A percentile compares a stretch with the other conserved stretches of the same genome.
phyloP scores from a whole-genome alignment of 2,113 vertebrate genomes.

The Hydropotes inermis region DNA sequence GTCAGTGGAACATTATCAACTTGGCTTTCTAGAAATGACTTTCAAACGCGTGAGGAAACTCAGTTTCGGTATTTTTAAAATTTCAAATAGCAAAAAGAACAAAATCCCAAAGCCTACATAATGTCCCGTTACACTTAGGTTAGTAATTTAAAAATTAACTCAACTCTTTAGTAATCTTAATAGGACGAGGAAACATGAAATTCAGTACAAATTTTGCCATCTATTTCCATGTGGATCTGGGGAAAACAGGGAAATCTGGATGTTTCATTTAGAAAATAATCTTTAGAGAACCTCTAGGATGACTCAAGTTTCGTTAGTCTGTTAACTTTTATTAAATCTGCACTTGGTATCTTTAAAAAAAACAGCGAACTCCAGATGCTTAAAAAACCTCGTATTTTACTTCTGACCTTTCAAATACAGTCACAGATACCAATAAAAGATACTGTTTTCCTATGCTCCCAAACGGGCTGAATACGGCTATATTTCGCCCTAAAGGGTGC shows the following conservation, averaged over 20 bases:
- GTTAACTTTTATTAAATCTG: not conserved
- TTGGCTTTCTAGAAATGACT: not conserved
- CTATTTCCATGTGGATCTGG: not conserved
- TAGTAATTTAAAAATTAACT: not conserved
- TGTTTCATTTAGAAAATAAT: not conserved
- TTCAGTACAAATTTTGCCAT: not conserved
- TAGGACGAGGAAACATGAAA: not conserved
- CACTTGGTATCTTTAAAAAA: not conserved
- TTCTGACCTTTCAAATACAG: not conserved
- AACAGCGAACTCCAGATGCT: not conserved
- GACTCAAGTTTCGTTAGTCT: not conserved
- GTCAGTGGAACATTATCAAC: not conserved
- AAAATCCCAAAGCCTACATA: not conserved
- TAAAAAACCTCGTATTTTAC: not conserved
- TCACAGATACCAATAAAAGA: not conserved
- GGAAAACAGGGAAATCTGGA: not conserved
- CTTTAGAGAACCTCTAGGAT: not conserved
- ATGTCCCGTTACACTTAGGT: not conserved
- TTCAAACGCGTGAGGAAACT: not conserved
- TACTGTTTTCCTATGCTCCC: not conserved
- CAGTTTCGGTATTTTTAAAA: not conserved
- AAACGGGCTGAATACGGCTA: accelerated
- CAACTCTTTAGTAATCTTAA: not conserved
- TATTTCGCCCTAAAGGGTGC: not conserved
- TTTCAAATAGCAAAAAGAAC: not conserved